Base-by-base conservation (phyloP, 2,797 vertebrate genomes). In the Enteromius radiatus region DNA sequence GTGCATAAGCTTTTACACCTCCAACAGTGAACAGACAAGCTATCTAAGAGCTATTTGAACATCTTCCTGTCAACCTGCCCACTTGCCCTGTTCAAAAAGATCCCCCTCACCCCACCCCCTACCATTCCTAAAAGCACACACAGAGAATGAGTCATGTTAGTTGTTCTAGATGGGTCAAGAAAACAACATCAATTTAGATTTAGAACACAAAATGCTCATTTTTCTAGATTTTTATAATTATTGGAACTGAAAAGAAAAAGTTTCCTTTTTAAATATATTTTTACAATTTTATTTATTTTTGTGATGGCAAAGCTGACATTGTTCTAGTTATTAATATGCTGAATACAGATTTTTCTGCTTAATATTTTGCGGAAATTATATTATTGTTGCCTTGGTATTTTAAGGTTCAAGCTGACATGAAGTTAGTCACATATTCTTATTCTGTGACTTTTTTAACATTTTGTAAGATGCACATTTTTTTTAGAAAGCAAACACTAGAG, bases 81-180 rank as follows among this genome's bases (percentile, higher is more conserved):
- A 73, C 76, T 78, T 61, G 28, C 31, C 12, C 59, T 47, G 47
- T 43, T 64, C 74, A 80, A 69, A 64, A 76, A 63, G 21, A 64
- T 52, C 19, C 80, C 61, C 12, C 33, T 61, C 19, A 77, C 61
- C 12, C 4, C 33, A 4, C 5, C 33, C 33, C 5, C 33, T 5
- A 36, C 33, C 43, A 23, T 80, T 21, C 36, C 9, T 80, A 31
- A 41, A 69, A 78, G 49, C 69, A 81, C 21, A 10, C 1, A 79
- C 43, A 82, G 52, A 70, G 17, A n/a, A 11, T 54, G 70, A 67
- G 31, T 56, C 61, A 73, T 78, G 64, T 54, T 38, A 64, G 14
- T 11, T 68, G 41, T 63, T 70, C 19, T 38, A 49, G 47, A 43
- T 9, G 7, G 21, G 21, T 5, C 11, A 41, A 23, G 21, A 54